Conservation (phyloP, 2,888 invertebrate genomes). For the Taenaris catops region DNA sequence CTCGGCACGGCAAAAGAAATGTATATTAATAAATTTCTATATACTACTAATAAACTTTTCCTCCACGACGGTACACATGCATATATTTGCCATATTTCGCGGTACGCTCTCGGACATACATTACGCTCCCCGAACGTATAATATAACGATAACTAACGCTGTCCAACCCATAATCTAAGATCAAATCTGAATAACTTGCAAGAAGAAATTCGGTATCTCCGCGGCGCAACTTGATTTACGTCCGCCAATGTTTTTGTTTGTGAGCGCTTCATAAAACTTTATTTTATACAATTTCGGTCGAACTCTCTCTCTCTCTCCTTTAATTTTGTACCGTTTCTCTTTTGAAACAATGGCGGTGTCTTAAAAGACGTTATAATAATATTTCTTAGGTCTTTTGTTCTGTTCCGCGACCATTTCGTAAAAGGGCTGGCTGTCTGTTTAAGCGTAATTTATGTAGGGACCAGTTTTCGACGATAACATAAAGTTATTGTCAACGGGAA, state of each 20-base stretch:
- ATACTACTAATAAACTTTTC: no score
- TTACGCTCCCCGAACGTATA: slow-evolving; percentile 34
- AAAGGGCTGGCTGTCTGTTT: no score
- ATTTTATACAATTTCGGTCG: slow-evolving; percentile 7
- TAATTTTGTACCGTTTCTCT: no score
- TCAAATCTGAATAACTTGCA: slow-evolving; percentile 41
- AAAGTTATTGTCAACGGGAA: no score
- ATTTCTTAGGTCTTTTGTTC: no score
- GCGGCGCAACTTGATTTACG: slow-evolving; percentile 26
- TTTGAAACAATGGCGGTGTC: no score
- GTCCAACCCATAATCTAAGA: slow-evolving; percentile 41
- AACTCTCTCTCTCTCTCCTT: slow-evolving; percentile 3
- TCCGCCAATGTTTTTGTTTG: slow-evolving; percentile 27
- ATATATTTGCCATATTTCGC: slow-evolving; percentile 45
- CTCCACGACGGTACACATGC: slow-evolving; percentile 34
- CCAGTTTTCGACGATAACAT: no score
- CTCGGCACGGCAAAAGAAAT: no score
- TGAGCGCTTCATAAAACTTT: slow-evolving; percentile 13
- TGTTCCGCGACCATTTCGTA: no score
- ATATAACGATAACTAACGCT: slow-evolving; percentile 43
- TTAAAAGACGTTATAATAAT: no score
- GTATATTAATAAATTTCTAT: no score
- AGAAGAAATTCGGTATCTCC: slow-evolving; percentile 31
- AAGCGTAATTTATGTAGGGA: no score
- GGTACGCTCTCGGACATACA: slow-evolving; percentile 31